Evolutionary conservation across 1,140 invertebrate species (phyloP), one percentile per base, ranked within the genome.

Genomic region (Apolygus lucorum): DNA sequence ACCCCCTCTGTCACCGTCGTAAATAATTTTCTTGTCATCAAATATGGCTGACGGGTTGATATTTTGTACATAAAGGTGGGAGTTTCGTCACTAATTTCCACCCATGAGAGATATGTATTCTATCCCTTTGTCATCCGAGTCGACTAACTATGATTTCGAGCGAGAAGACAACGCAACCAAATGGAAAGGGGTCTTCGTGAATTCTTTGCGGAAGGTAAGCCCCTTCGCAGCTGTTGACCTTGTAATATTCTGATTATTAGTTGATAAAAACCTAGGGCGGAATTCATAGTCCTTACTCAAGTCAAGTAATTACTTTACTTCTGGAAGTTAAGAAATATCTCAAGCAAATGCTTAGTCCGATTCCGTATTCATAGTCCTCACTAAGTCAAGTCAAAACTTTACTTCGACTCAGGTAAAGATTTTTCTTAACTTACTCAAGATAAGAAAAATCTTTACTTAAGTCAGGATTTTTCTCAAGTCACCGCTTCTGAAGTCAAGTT

Each of bases 151-250:
- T 81, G 90, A 94, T 81, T 94, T 95, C 79, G 86, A 88, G 76
- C 91, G 90, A 77, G 88, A 89, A 75, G 92, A 94, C 78, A 95
- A 94, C 81, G 84, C 85, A 72, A 84, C 85, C 73, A 93, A 93
- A 85, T 96, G 93, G 93, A 90, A 88, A 78, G 90, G 91, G 73
- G 83, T 95, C 49, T 91, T 95, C 81, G 86, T 91, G 76, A 86
- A 86, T 76, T 87, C 89, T 52, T 80, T 91, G 74, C 85, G 85
- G 75, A 90, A 90, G 86, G 88, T 89, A 80, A 77, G 74, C 74
- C 54, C 68, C 25, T 68, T 27, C n/a, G 8, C 27, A 28, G 54
- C 54, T 59, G 54, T 59, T 59, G 54, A 59, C 54, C 54, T 59
- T 59, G 54, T 4, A 59, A 59, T 13, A 4, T 11, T 17, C 22